These are phyloP conservation scores for Cybosia mesomella DNA, from an alignment of 2,888 invertebrate species.

Conservation along the genomic window DNA sequence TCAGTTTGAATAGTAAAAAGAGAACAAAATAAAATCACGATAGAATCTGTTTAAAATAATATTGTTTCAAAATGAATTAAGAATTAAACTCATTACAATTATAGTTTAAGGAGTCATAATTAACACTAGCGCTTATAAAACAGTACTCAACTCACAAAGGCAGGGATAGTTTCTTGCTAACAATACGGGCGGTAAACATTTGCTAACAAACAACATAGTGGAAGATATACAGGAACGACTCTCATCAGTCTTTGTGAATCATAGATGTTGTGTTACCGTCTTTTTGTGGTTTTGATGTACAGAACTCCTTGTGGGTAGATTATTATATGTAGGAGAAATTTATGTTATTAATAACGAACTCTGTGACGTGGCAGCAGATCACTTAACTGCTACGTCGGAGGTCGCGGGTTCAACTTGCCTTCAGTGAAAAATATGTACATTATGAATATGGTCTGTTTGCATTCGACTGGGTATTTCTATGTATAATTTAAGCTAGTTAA, in stretches of 20 bases:
- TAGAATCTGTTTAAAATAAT: too few relatives aligned
- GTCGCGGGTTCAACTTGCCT: neutral
- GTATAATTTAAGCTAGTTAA: too few relatives aligned
- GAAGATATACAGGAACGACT: conserved; percentile 25
- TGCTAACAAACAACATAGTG: conserved; percentile 50
- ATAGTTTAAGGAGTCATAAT: conserved; percentile 18
- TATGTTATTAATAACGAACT: neutral
- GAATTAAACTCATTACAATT: conserved; percentile 28
- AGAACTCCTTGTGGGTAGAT: neutral
- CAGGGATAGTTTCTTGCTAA: conserved; percentile 34
- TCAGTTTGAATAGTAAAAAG: too few relatives aligned
- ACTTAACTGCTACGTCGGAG: neutral
- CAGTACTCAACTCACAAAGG: conserved; percentile 45
- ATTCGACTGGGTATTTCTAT: too few relatives aligned
- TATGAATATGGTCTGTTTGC: too few relatives aligned
- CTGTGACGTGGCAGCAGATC: neutral
- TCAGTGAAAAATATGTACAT: too few relatives aligned
- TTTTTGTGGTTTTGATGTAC: neutral
- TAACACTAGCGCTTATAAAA: conserved; percentile 33
- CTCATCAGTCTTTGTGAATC: conserved; percentile 12
- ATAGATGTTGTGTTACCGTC: neutral
- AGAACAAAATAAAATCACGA: too few relatives aligned
- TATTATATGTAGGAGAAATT: neutral
- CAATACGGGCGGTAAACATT: conserved; percentile 45
- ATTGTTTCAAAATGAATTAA: conserved; percentile 6